Evolutionary conservation across 2,888 invertebrate genomes (phyloP), one percentile per base, ranked within the genome.

Genomic region (Phlogophora meticulosa): DNA sequence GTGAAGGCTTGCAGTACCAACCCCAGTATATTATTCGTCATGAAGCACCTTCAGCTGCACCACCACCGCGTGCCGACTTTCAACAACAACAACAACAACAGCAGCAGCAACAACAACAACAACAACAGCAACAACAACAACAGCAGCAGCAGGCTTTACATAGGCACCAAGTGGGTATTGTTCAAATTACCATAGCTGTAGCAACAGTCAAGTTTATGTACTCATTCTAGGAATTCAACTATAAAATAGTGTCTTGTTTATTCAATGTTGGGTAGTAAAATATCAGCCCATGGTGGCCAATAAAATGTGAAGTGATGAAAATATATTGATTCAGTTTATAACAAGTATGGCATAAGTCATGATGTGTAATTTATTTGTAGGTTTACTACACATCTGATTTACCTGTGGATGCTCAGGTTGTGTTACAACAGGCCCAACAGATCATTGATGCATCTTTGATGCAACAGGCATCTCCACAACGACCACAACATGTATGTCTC

Each of bases 371-470:
- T 95, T 94, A 93, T 94, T 95, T 94, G 91, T 95, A 96, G 96
- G 96, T 96, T 89, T 95, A 95, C 95, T 96, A 96, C 95, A 94
- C 95, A 86, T 95, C 95, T 88, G 95, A 95, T 91, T 92, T 95
- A 88, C 94, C 95, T 84, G 94, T 94, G 93, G 95, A 95, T 88
- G 93, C 95, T 89, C 96, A 96, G 92, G 95, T 95, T 91, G 95
- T 95, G 82, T 95, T 96, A 90, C 96, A 96, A 92, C 96, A 96
- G 85, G 93, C 94, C 83, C 96, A 96, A 90, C 96, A 96, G 91
- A 94, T 95, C 89, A 95, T 96, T 92, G 96, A 96, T 89, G 94
- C 95, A 92, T 95, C 95, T 91, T 84, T 94, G 91, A 94, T 95
- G 94, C 95, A 94, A 93, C 95, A 95, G 89, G 88, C 94, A 85